Percentiles rank a stretch among this genome's conserved stretches.
phyloP scores from a whole-genome alignment of 2,888 invertebrate species.

The Halocaridina rubra region DNA sequence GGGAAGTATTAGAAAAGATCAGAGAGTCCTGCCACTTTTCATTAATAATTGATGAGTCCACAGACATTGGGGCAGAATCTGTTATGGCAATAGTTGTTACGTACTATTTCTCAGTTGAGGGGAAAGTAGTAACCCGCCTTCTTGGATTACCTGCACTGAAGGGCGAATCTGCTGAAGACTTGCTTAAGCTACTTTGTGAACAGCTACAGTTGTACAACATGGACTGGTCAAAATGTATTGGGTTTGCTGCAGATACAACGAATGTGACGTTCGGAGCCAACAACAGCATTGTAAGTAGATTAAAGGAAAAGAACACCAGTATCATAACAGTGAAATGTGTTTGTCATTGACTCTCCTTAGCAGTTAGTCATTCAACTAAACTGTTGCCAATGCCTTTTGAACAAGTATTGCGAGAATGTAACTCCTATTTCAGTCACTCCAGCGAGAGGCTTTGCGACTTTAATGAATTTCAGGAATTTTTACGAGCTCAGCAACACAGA shows the following conservation, averaged over 20 bases:
- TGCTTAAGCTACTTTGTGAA: not conserved
- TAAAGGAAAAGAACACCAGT: slow-evolving; percentile 19
- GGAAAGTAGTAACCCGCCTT: slow-evolving; percentile 2
- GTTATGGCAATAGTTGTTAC: slow-evolving; percentile 31
- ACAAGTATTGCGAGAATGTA: not conserved
- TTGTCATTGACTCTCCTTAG: slow-evolving; percentile 27
- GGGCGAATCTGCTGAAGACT: slow-evolving; percentile 15
- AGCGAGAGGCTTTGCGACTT: not conserved
- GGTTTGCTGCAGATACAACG: slow-evolving; percentile 11
- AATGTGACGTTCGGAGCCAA: not conserved
- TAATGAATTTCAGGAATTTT: not conserved
- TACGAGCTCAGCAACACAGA: not conserved
- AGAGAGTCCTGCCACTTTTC: not conserved
- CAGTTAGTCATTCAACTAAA: slow-evolving; percentile 15
- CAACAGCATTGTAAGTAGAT: slow-evolving; percentile 23
- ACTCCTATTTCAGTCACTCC: slow-evolving; percentile 3
- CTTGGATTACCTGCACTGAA: slow-evolving; percentile 13
- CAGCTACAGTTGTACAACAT: not conserved
- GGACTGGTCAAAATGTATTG: slow-evolving; percentile 9
- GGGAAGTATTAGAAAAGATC: slow-evolving; percentile 1
- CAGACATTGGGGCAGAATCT: slow-evolving; percentile 20
- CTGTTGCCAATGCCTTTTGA: not conserved
- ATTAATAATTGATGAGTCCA: slow-evolving; percentile 29
- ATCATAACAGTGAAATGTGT: slow-evolving; percentile 20
- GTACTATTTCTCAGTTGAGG: not conserved